Evolutionary conservation across 2,888 invertebrate genomes (phyloP), one percentile per base, ranked within the genome.

Genomic region (Thecocarcelia acutangulata): DNA sequence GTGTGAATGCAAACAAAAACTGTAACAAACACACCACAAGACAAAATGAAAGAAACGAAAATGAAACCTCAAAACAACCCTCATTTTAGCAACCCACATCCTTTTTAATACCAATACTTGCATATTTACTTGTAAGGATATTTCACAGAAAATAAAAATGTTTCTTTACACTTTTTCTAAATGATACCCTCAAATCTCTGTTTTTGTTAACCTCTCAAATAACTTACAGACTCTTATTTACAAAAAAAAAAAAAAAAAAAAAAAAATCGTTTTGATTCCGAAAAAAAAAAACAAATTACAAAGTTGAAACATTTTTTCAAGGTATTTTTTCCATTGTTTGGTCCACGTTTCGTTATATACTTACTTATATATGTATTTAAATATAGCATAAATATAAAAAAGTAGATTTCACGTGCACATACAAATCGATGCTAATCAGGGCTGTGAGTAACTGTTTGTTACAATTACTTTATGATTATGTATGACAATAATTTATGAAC

Each of bases 251-350:
- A 42, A 66, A 64, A 28, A 2, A 54, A 5, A 11, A 15, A 15
- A 15, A 44, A 12, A 2, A 48, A 37, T 73, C 46, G 21, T 54
- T 42, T 73, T 54, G 54, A 15, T 48, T 52, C 48, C 24, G 17
- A 21, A 11, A 61, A 72, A 63, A 46, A 50, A 21, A 33, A 28
- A n/a, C n/a, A n/a, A 46, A 33, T 61, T n/a, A 56, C 2, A 13
- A 56, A 33, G 21, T 15, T 46, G 37, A 72, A 76, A 76, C 42
- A 76, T 21, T 72, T 64, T 75, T 74, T 78, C 78, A 82, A 82
- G 82, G 82, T 82, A 74, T 78, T 82, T 75, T 48, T 81, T 70
- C 78, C 54, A 78, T 82, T 82, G 82, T 82, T 78, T 70, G 70
- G 70, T 54, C 74, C 82, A 82, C 82, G 82, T 82, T 82, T 82